Conservation (phyloP, 1,140 invertebrate genomes). For the Globodera rostochiensis region DNA sequence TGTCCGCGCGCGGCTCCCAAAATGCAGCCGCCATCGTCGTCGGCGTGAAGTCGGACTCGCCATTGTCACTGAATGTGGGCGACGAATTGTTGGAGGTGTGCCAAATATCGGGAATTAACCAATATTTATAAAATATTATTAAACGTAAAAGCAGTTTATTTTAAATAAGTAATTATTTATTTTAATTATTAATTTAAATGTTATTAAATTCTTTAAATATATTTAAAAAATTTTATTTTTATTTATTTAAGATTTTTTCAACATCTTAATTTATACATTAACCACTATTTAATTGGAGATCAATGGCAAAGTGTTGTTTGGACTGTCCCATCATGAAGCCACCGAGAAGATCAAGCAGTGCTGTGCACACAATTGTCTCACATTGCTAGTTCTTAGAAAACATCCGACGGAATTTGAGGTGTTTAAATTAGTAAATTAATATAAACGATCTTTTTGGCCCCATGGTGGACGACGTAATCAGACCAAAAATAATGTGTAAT, state of each 20-base stretch:
- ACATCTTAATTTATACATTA: neutral
- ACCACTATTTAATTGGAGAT: conserved; percentile 39
- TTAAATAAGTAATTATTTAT: too few relatives aligned
- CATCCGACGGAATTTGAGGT: neutral
- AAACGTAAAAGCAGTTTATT: too few relatives aligned
- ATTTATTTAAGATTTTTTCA: conserved; percentile 16
- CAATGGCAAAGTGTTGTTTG: conserved; percentile 60
- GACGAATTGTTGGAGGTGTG: conserved; percentile 90
- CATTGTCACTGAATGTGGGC: conserved; percentile 81
- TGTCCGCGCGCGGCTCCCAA: conserved; percentile 74
- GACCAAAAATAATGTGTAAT: too few relatives aligned
- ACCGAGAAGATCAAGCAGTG: conserved; percentile 60
- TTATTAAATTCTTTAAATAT: neutral
- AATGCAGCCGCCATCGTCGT: conserved; percentile 75
- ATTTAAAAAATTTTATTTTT: neutral
- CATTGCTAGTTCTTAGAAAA: conserved; percentile 54
- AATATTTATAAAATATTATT: neutral
- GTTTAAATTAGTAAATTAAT: too few relatives aligned
- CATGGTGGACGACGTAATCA: too few relatives aligned
- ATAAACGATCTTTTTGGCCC: too few relatives aligned
- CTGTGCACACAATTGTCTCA: conserved; percentile 55
- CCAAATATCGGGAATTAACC: conserved; percentile 9
- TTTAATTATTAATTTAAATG: neutral
- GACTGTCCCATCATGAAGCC: conserved; percentile 56
- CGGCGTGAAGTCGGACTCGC: conserved; percentile 85